A percentile compares a stretch with the other conserved stretches of the same genome.
Conservation (phyloP, 2,888 invertebrate species). For the Nemapogon koenigi region DNA sequence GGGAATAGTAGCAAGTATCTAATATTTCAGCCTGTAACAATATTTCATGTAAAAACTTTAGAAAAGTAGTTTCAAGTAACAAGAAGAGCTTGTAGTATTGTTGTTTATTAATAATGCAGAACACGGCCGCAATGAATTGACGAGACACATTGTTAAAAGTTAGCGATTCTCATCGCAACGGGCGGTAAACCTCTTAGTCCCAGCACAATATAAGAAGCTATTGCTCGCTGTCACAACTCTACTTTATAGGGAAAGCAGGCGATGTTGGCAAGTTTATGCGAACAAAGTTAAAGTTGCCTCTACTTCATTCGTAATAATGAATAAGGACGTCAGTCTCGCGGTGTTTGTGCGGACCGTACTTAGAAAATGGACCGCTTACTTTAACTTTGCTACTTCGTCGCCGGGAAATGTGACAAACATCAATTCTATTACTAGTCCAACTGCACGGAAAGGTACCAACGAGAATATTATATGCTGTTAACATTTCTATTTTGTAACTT, state of each 20-base stretch:
- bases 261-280: conserved; percentile 42
- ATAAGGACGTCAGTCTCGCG: conserved; percentile 53
- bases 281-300: conserved; percentile 49
- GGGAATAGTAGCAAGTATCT: too few species aligned
- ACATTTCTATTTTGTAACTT: too few species aligned
- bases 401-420: too few species aligned
- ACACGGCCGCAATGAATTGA: conserved; percentile 33
- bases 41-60: too few species aligned
- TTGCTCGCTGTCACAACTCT: conserved; percentile 62
- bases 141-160: conserved; percentile 41
- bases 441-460: too few species aligned
- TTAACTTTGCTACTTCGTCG: too few species aligned
- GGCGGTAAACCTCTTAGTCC: conserved; percentile 59
- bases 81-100: too few species aligned
- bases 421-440: too few species aligned
- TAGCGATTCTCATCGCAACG: conserved; percentile 54
- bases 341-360: conserved; percentile 1
- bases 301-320: conserved; percentile 50
- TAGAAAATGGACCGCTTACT: conserved; percentile 5
- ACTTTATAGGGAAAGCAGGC: conserved; percentile 55
- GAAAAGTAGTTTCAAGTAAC: too few species aligned
- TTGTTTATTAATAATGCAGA: conserved; percentile 17
- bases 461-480: too few species aligned
- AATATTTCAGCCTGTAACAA: too few species aligned
- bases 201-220: conserved; percentile 62